phyloP scores from a whole-genome alignment of 1,140 invertebrate species.

The Drosophila tani region DNA sequence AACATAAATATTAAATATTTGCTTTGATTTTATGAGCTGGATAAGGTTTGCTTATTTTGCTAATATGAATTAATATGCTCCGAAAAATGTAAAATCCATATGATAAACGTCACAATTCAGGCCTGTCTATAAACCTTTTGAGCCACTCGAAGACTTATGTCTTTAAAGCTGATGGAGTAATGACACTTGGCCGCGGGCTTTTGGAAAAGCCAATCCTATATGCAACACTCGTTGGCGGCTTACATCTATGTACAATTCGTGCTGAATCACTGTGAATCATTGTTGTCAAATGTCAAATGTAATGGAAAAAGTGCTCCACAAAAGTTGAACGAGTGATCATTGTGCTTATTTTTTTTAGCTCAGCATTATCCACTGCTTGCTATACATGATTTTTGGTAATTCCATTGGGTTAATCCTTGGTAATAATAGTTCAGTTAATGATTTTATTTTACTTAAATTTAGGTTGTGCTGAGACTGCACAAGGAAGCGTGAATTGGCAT shows the following conservation, averaged over 20 bases:
- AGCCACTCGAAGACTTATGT: conserved; percentile 57
- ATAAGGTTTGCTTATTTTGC: not conserved
- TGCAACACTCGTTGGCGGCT: conserved; percentile 49
- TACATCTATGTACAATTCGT: conserved; percentile 38
- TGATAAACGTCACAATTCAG: not conserved
- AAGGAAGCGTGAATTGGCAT: conserved; percentile 13
- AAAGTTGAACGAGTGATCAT: conserved; percentile 22
- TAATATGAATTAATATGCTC: not conserved
- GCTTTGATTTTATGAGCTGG: not conserved
- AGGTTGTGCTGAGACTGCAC: conserved; percentile 2
- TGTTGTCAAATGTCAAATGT: conserved; percentile 56
- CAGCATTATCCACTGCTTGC: conserved; percentile 19
- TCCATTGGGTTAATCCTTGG: conserved; percentile 11
- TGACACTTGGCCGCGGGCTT: conserved; percentile 34
- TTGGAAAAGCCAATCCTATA: conserved; percentile 65
- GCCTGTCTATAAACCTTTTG: conserved; percentile 27
- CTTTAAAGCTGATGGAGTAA: conserved; percentile 55
- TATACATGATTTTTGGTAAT: conserved; percentile 23
- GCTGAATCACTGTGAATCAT: conserved; percentile 61
- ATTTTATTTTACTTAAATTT: conserved; percentile 7
- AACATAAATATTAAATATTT: too few relatives aligned
- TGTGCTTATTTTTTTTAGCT: conserved; percentile 8
- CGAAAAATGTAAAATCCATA: not conserved
- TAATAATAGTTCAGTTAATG: not conserved
- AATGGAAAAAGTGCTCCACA: conserved; percentile 39